These are phyloP conservation scores for Scarus forsteni DNA, from an alignment of 2,797 vertebrate species.

Conservation along the genomic window DNA sequence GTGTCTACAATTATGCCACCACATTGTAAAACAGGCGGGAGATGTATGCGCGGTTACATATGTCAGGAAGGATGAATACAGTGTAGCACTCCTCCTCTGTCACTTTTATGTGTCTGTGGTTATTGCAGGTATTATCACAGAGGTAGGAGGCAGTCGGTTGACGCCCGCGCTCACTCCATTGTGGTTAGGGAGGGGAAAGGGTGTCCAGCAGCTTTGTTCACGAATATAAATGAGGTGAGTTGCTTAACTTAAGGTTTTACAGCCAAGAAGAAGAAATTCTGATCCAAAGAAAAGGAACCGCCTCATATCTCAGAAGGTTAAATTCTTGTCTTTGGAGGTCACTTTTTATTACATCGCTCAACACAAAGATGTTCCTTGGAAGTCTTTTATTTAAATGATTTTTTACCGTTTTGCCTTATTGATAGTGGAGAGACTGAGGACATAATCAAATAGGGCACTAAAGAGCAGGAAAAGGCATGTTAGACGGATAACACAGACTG, in stretches of 20 bases:
- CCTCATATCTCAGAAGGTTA: slow-evolving; percentile 15
- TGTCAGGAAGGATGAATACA: slow-evolving; percentile 65
- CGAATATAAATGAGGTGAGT: slow-evolving; percentile 41
- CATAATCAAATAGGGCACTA: too few species aligned
- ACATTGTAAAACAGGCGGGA: slow-evolving; percentile 58
- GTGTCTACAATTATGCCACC: slow-evolving; percentile 66
- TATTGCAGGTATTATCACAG: slow-evolving; percentile 66
- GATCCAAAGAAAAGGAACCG: slow-evolving; percentile 18
- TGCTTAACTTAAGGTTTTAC: slow-evolving; percentile 16
- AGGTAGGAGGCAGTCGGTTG: slow-evolving; percentile 43
- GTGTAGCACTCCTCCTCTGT: slow-evolving; percentile 50
- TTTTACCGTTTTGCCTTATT: too few species aligned
- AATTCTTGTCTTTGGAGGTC: slow-evolving; percentile 31
- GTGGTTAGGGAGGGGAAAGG: slow-evolving; percentile 42
- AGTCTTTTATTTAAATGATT: too few species aligned
- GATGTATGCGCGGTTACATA: slow-evolving; percentile 54
- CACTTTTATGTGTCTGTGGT: slow-evolving; percentile 60
- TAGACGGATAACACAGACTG: too few species aligned
- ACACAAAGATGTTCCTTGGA: not conserved
- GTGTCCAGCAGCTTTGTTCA: slow-evolving; percentile 32
- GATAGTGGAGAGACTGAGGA: too few species aligned
- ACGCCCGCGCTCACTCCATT: slow-evolving; percentile 53
- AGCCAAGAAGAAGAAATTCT: not conserved
- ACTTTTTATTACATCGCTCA: slow-evolving; percentile 8
- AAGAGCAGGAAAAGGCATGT: too few species aligned